Evolutionary conservation across 2,113 vertebrate species (phyloP).

Genomic region (Fregata magnificens): DNA sequence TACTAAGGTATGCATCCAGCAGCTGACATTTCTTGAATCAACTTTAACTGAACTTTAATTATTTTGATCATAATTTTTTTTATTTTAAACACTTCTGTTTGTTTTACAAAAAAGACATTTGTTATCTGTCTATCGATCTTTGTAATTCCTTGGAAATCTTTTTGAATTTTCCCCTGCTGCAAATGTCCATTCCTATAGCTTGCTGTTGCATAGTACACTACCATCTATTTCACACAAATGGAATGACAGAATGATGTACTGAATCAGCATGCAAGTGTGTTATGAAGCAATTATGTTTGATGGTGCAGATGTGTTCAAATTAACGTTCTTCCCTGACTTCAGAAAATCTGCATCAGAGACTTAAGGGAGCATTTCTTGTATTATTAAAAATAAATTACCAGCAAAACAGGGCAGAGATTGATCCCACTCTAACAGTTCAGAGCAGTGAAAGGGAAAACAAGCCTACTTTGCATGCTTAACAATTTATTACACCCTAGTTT

Average conservation of each 20-base stretch:
- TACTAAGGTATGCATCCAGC: background rate
- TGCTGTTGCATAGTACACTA: background rate
- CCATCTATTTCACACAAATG: constrained; percentile 3
- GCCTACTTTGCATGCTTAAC: background rate
- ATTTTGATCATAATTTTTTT: background rate
- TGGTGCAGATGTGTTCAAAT: constrained; percentile 50
- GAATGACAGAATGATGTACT: constrained; percentile 26
- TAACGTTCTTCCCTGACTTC: constrained; percentile 41
- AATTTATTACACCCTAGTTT: background rate
- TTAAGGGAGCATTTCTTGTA: constrained; percentile 24
- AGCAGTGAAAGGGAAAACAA: constrained; percentile 11
- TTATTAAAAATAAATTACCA: constrained; percentile 59
- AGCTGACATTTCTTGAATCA: background rate
- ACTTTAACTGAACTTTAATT: background rate
- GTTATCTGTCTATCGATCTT: background rate
- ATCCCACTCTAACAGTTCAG: constrained; percentile 6
- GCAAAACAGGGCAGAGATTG: constrained; percentile 14
- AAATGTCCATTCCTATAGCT: background rate
- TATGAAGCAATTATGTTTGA: constrained; percentile 40
- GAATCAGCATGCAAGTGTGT: constrained; percentile 40
- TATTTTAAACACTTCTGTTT: background rate
- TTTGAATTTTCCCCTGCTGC: background rate
- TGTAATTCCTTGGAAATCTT: background rate
- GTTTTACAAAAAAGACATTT: background rate
- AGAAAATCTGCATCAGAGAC: constrained; percentile 36